Base-by-base conservation (phyloP, 2,797 vertebrate species). In the Sebastes matsubarae region DNA sequence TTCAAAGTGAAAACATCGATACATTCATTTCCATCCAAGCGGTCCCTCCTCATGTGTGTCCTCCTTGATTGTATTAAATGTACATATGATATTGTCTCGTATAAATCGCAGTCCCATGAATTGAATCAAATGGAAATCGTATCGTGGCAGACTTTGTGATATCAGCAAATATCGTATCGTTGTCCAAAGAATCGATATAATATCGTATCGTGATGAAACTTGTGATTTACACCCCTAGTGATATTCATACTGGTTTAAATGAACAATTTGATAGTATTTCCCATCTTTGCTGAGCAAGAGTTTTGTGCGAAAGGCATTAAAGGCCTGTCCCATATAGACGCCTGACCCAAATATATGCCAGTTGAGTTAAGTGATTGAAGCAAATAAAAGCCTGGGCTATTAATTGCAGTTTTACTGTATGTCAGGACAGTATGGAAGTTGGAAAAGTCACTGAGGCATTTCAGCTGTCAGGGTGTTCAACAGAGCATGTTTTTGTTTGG, bases 401-500 rank as follows among this genome's bases (percentile, higher is more conserved):
- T 36, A 64, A 36, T 24, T 64, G 32, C 6, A 36, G 2, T 64
- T 22, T 63, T 22, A 22, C 20, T 3, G 9, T 8, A 16, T 64
- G n/a, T 24, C 7, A 64, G 22, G 34, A 24, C 6, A 63, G 60
- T 24, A 22, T 38, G 13, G 34, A 38, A 22, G 22, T 42, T 7
- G 8, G 38, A 46, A 20, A 25, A 42, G 34, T 20, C 63, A 65
- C 63, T 25, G 63, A 22, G 61, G 61, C 32, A 36, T 64, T 38
- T 65, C 34, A 42, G 63, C 34, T 42, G 63, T 42, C 36, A 7
- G 24, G 22, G 34, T 38, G n/a, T 77, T 63, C 55, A 67, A 10
- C 68, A 79, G 63, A 65, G 13, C 58, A 34, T 76, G 69, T 36
- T 83, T 81, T 86, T 81, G 30, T 80, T 79, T 73, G 29, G 58